Evolutionary conservation across 2,888 invertebrate species (phyloP), one percentile per base, ranked within the genome.

Genomic region (Trachelus tabidus): DNA sequence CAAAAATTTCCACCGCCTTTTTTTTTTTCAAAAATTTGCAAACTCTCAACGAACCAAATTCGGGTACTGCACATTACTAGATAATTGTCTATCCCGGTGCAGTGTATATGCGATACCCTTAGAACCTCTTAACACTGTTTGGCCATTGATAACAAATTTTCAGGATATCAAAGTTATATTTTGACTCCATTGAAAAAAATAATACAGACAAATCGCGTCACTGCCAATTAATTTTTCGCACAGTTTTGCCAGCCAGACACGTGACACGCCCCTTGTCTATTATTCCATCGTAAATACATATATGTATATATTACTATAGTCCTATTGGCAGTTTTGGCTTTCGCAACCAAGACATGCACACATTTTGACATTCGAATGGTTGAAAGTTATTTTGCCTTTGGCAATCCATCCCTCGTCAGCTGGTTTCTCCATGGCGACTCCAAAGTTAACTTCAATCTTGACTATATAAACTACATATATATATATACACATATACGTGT

Each of bases 341-440:
- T 78, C 78, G 78, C 78, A 78, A 78, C 56, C 56, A 73, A 35
- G 56, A 73, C 73, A 37, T 34, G 68, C 75, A 75, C 56, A 75
- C 73, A 73, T 76, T 78, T 75, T 78, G 78, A 78, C 76, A 78
- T 78, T 78, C 78, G 76, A 73, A n/a, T 73, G 30, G 30, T 75
- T 76, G 78, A 78, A 78, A 78, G 78, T 78, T 56, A 56, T 56
- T 73, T 35, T 56, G 78, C 78, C 78, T 56, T 71, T 11, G 73
- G 78, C 34, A n/a, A n/a, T 71, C 71, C 71, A 71, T 71, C 71
- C 71, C 71, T 34, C 71, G 71, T 71, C 71, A 33, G 71, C 33
- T 71, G 71, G 71, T 71, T 71, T 71, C 71, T 31, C 76, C 78
- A 78, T 78, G 56, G 23, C 56, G 56, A 23, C 56, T 56, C 23